A percentile compares a stretch with the other conserved stretches of the same genome.
These are phyloP conservation scores for Chascanopsetta lugubris DNA, from an alignment of 2,113 vertebrate species.

Conservation along the genomic window DNA sequence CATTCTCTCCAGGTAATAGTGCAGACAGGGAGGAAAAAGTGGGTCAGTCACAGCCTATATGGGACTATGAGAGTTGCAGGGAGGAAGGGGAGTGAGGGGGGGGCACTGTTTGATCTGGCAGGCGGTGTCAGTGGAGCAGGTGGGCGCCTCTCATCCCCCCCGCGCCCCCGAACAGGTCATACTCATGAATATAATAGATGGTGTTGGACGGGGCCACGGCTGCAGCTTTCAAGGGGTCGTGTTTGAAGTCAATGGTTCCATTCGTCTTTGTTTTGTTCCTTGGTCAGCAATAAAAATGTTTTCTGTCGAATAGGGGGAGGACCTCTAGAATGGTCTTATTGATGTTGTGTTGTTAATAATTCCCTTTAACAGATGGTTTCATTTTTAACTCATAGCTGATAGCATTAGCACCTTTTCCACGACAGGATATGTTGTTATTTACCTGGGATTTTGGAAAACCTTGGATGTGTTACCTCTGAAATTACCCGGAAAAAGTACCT, in stretches of 20 bases:
- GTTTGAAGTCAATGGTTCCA: constrained; percentile 71
- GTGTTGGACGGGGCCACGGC: constrained; percentile 52
- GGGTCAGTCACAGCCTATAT: constrained; percentile 70
- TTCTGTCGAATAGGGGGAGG: constrained; percentile 28
- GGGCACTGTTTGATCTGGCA: constrained; percentile 74
- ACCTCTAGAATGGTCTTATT: too few species aligned
- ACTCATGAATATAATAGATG: constrained; percentile 71
- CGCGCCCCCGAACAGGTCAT: constrained; percentile 58
- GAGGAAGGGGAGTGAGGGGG: constrained; percentile 50
- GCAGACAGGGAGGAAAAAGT: constrained; percentile 61
- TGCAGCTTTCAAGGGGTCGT: constrained; percentile 59
- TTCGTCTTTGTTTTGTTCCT: constrained; percentile 66
- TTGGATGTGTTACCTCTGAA: too few species aligned
- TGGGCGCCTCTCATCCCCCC: constrained; percentile 48
- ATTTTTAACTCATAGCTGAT: constrained; percentile 15
- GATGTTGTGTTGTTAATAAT: constrained; percentile 6
- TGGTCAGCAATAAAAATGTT: constrained; percentile 50
- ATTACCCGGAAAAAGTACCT: too few species aligned
- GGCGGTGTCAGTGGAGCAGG: constrained; percentile 69
- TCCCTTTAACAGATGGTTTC: neutral
- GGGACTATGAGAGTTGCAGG: constrained; percentile 53
- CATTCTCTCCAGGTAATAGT: constrained; percentile 72
- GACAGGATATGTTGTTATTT: too few species aligned
- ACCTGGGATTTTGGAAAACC: too few species aligned
- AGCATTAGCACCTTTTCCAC: too few species aligned